phyloP scores from a whole-genome alignment of 2,113 vertebrate genomes.

The Neotoma lepida region DNA sequence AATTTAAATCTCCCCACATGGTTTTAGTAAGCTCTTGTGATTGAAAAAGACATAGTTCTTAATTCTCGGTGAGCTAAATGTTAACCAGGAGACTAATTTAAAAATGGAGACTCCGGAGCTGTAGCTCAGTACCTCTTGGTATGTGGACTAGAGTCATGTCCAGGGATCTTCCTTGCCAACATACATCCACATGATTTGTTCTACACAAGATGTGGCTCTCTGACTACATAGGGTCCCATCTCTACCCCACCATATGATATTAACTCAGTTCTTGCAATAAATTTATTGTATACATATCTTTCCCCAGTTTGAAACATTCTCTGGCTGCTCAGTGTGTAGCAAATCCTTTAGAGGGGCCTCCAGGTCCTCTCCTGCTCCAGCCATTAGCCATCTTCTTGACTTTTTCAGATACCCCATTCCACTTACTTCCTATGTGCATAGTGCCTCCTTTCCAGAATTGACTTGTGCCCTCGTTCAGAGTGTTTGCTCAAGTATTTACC shows the following conservation, averaged over 20 bases:
- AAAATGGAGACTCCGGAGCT: background rate
- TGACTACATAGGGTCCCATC: background rate
- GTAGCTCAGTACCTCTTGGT: background rate
- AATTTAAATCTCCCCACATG: conserved; percentile 34
- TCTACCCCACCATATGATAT: background rate
- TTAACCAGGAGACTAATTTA: background rate
- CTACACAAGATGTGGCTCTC: background rate
- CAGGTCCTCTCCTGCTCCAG: background rate
- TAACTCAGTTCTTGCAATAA: background rate
- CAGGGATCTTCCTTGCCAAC: background rate
- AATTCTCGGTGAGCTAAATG: background rate
- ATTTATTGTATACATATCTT: background rate
- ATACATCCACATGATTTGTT: background rate
- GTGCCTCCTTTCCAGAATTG: background rate
- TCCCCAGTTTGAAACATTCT: conserved; percentile 10
- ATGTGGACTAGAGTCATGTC: background rate
- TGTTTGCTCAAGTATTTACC: background rate
- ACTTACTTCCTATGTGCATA: background rate
- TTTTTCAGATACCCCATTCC: background rate
- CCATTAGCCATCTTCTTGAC: background rate
- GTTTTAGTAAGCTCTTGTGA: background rate
- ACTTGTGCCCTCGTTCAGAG: background rate
- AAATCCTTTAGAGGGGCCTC: background rate
- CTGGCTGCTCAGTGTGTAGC: background rate
- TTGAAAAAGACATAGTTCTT: conserved; percentile 41